These are phyloP conservation scores for Phrynocephalus versicolor DNA, from an alignment of 2,113 vertebrate species.

Conservation along the genomic window DNA sequence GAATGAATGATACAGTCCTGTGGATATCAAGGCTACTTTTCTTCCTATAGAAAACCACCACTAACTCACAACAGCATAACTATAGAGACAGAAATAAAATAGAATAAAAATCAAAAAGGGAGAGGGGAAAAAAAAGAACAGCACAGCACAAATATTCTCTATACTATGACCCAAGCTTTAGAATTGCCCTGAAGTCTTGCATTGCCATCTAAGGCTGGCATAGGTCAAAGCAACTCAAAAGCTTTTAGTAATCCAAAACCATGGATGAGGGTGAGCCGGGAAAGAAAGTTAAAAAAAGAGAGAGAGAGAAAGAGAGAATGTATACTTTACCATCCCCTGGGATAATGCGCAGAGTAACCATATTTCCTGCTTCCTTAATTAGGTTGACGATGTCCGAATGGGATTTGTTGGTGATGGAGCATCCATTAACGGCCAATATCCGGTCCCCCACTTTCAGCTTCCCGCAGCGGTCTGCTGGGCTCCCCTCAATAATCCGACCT, in stretches of 20 bases:
- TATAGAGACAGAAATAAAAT: not conserved
- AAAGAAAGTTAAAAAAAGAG: not conserved
- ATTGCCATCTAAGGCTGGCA: not conserved
- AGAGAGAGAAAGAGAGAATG: conserved; percentile 49
- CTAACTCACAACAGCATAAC: not conserved
- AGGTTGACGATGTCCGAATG: conserved; percentile 99
- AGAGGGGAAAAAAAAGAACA: not conserved
- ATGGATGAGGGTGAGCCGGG: not conserved
- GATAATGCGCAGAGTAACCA: conserved; percentile 97
- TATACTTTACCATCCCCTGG: conserved; percentile 95
- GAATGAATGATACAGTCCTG: not conserved
- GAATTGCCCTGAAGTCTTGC: fast-evolving
- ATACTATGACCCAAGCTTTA: fast-evolving
- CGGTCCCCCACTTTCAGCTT: conserved; percentile 99
- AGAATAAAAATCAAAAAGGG: no score
- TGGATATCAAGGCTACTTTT: fast-evolving
- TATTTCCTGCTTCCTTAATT: conserved; percentile 99
- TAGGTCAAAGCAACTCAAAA: not conserved
- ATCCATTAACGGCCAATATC: conserved; percentile 96
- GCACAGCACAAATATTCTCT: not conserved
- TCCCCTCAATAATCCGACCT: conserved; percentile 99
- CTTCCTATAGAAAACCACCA: fast-evolving
- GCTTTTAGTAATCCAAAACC: not conserved
- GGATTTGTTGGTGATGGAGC: conserved; percentile 99
- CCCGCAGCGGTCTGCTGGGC: conserved; percentile 97